phyloP scores from a whole-genome alignment of 2,113 vertebrate genomes.

The Dasyprocta punctata region DNA sequence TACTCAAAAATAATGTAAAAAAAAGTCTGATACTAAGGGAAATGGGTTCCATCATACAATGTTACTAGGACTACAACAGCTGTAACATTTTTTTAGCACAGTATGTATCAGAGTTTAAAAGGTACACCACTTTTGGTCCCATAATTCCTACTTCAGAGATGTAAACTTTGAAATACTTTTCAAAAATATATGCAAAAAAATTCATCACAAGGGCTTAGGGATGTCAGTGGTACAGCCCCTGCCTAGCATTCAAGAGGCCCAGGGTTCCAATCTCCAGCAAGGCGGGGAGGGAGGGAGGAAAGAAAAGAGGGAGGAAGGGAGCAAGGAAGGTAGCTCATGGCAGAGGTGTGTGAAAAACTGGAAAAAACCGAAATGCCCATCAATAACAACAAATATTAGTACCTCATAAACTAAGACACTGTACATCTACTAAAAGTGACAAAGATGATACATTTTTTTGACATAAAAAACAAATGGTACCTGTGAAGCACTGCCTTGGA shows the following conservation, averaged over 20 bases:
- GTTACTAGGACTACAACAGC: neutral
- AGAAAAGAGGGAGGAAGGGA: neutral
- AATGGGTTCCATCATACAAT: neutral
- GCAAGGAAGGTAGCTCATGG: neutral
- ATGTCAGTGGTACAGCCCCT: neutral
- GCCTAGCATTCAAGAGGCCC: neutral
- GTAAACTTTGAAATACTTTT: constrained; percentile 6
- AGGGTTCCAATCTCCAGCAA: neutral
- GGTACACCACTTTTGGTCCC: neutral
- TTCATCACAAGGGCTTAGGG: neutral
- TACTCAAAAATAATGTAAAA: constrained; percentile 36
- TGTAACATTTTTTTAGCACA: neutral
- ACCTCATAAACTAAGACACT: neutral
- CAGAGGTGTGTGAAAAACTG: neutral
- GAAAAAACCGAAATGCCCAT: neutral
- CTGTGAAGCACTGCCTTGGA: neutral
- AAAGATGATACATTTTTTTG: neutral
- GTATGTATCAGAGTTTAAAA: constrained; percentile 44
- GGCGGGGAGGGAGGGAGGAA: too few species aligned
- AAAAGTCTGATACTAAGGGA: neutral
- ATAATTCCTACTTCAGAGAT: constrained; percentile 1
- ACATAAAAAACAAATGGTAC: constrained; percentile 1
- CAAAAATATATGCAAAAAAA: neutral
- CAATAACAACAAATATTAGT: neutral
- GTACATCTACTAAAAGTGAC: neutral